These are phyloP conservation scores for Coregonus clupeaformis DNA, from an alignment of 2,113 vertebrate genomes.

Conservation along the genomic window DNA sequence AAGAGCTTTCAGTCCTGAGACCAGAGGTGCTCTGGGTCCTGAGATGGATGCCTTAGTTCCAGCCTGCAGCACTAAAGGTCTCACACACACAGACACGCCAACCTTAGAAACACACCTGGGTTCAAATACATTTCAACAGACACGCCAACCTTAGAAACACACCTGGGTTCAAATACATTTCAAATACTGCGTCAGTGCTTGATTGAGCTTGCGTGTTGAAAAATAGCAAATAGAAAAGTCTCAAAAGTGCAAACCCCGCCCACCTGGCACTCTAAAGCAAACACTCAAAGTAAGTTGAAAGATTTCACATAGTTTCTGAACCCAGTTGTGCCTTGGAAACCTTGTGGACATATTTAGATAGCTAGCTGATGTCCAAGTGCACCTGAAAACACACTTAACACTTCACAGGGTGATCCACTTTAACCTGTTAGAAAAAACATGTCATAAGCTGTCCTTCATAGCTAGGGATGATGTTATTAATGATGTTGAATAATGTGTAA, in stretches of 20 bases:
- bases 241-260: too few relatives aligned
- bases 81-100: too few relatives aligned
- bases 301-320: too few relatives aligned
- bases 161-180: too few relatives aligned
- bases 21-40: neutral
- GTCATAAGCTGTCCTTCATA: neutral
- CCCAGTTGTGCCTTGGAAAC: constrained; percentile 23
- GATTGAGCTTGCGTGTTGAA: too few relatives aligned
- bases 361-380: constrained; percentile 24
- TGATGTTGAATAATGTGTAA: neutral
- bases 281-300: too few relatives aligned
- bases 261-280: too few relatives aligned
- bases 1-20: constrained; percentile 66
- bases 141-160: too few relatives aligned
- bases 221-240: too few relatives aligned
- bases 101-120: too few relatives aligned
- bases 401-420: constrained; percentile 35
- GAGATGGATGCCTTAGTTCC: constrained; percentile 51
- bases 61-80: constrained; percentile 49
- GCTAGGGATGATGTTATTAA: neutral
- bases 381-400: constrained; percentile 23
- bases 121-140: too few relatives aligned
- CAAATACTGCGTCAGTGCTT: too few relatives aligned
- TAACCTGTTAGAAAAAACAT: neutral
- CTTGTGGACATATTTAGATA: constrained; percentile 36